Base-by-base conservation (phyloP, 2,888 invertebrate species). In the Limnephilus marmoratus region DNA sequence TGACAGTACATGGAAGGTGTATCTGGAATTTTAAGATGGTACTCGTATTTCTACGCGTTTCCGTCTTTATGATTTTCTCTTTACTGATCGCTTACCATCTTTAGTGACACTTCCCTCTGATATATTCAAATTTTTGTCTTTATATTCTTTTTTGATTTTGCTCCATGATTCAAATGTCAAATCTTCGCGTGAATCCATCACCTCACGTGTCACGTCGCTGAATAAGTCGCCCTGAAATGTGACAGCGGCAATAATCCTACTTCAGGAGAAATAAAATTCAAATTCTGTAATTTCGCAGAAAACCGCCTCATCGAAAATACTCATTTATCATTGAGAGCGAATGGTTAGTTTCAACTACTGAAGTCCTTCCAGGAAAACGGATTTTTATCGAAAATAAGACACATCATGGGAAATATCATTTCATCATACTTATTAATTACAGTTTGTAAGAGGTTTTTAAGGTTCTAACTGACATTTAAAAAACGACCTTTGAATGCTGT, bases 71-170 rank as follows among this genome's bases (percentile, higher is more conserved):
- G 18, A 9, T 68, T 24, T 68, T 24, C 24, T 24, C n/a, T 68
- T 68, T 68, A n/a, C 68, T 68, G 68, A 68, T 68, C 68, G 9
- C 68, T 68, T 68, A n/a, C 68, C 68, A n/a, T 68, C 68, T 68
- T 68, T 68, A 68, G 68, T 68, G 68, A 68, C 68, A 24, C 7
- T 68, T n/a, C n/a, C 24, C 24, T 68, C 24, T 68, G 68, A 68
- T 68, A 68, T 68, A 68, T 68, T 68, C 68, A 68, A 68, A 68
- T 68, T 68, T 68, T 68, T 68, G 68, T n/a, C 68, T 68, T 68
- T 68, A 68, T 68, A 68, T 68, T 68, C 68, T 68, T 68, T 68
- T 68, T 68, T 68, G 68, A 68, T 68, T 68, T 68, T 11, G 68
- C 68, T 68, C n/a, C 24, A 68, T 68, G 68, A 68, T 68, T 68